These are phyloP conservation scores for Drosophila falleni DNA, from an alignment of 2,888 invertebrate genomes.

Conservation along the genomic window DNA sequence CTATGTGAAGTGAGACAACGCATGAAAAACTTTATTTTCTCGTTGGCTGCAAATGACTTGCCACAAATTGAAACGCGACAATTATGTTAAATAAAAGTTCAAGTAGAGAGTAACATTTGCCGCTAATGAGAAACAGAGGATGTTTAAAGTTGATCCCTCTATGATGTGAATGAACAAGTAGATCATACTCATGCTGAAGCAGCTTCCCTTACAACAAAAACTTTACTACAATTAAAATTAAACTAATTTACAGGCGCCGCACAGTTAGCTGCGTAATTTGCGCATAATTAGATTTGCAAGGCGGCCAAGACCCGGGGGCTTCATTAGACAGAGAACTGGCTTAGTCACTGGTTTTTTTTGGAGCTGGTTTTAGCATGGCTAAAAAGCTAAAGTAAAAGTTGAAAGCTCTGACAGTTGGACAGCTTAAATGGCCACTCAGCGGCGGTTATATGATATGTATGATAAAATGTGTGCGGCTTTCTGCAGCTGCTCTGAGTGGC, in stretches of 20 bases:
- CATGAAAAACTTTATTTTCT: slow-evolving; percentile 21
- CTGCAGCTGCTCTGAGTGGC: slow-evolving; percentile 32
- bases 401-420: slow-evolving; percentile 16
- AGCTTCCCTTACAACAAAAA: background rate
- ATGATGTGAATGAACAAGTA: slow-evolving; percentile 11
- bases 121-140: slow-evolving; percentile 36
- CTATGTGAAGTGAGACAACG: slow-evolving; percentile 11
- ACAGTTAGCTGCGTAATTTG: slow-evolving; percentile 65
- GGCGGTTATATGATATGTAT: slow-evolving; percentile 36
- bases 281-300: slow-evolving; percentile 55
- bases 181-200: background rate
- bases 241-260: slow-evolving; percentile 56
- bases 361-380: background rate
- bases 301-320: slow-evolving; percentile 19
- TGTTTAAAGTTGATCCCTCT: slow-evolving; percentile 23
- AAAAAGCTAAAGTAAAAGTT: background rate
- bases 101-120: slow-evolving; percentile 10
- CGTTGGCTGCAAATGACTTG: slow-evolving; percentile 32
- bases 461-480: slow-evolving; percentile 35
- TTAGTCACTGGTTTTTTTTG: background rate
- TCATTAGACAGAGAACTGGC: slow-evolving; percentile 21
- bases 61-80: slow-evolving; percentile 33
- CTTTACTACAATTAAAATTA: slow-evolving; percentile 54
- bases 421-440: slow-evolving; percentile 41
- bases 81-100: slow-evolving; percentile 14